Evolutionary conservation across 1,140 invertebrate genomes (phyloP).

Genomic region (Brachionus paranguensis): DNA sequence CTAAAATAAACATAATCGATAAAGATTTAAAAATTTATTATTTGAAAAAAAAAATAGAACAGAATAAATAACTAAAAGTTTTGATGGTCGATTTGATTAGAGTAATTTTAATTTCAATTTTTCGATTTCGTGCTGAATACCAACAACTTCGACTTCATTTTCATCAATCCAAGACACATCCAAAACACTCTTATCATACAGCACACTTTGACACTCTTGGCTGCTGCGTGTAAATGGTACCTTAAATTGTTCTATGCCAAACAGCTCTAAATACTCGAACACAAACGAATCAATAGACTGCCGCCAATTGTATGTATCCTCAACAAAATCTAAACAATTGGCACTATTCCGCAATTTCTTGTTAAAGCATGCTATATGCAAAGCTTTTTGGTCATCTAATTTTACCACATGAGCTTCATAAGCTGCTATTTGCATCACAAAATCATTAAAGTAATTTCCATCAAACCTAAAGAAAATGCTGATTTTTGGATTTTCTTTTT

Average conservation of each 20-base stretch:
- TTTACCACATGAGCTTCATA: conserved; percentile 5
- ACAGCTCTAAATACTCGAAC: background rate
- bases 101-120: background rate
- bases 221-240: background rate
- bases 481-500: background rate
- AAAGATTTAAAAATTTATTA: background rate
- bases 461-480: background rate
- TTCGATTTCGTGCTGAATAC: background rate
- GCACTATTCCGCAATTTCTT: conserved; percentile 2
- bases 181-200: background rate
- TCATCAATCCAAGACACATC: background rate
- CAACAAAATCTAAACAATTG: background rate
- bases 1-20: too few species aligned
- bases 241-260: background rate
- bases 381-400: background rate
- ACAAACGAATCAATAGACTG: background rate
- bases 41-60: background rate
- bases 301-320: background rate
- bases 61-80: background rate
- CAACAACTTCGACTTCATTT: background rate
- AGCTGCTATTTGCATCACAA: background rate
- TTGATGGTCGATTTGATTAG: background rate
- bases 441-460: conserved; percentile 12
- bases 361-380: conserved; percentile 1
- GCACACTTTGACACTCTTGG: background rate